These are phyloP conservation scores for Paralichthys olivaceus DNA, from an alignment of 2,113 vertebrate species.

Conservation along the genomic window DNA sequence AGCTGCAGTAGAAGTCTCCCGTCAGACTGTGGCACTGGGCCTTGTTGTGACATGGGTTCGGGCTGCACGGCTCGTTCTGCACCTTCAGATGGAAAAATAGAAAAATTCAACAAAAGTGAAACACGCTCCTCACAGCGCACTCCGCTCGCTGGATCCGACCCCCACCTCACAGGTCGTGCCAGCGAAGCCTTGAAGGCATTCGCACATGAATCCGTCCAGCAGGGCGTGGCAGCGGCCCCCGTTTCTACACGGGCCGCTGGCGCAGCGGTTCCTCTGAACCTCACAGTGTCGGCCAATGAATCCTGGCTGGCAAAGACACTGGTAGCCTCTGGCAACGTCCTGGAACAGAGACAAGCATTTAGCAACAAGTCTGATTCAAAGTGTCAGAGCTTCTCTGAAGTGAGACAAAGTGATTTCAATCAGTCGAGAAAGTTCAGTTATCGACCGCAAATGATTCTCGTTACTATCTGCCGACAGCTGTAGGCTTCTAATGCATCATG, in stretches of 20 bases:
- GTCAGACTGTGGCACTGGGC: slow-evolving; percentile 87
- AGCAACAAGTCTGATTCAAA: not conserved
- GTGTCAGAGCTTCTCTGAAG: not conserved
- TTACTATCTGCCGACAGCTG: too few species aligned
- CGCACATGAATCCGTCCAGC: slow-evolving; percentile 85
- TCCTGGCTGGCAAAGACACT: slow-evolving; percentile 87
- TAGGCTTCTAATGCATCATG: not conserved
- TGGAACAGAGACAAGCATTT: slow-evolving; percentile 51
- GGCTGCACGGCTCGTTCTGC: slow-evolving; percentile 87
- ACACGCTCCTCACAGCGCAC: too few species aligned
- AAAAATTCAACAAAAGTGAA: not conserved
- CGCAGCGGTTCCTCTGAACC: slow-evolving; percentile 83
- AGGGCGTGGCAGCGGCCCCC: slow-evolving; percentile 85
- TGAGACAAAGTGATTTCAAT: not conserved
- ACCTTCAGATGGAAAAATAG: slow-evolving; percentile 75
- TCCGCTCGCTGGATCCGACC: not conserved
- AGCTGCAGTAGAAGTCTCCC: slow-evolving; percentile 92
- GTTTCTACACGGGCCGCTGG: slow-evolving; percentile 88
- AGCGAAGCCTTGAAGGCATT: slow-evolving; percentile 86
- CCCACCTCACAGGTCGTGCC: slow-evolving; percentile 91
- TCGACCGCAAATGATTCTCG: not conserved
- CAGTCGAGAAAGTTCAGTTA: not conserved
- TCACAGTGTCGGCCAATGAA: slow-evolving; percentile 92
- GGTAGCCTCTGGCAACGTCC: slow-evolving; percentile 85
- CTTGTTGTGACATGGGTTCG: slow-evolving; percentile 91